Conservation (phyloP, 1,140 invertebrate genomes). For the Cyrtorhinus lividipennis region DNA sequence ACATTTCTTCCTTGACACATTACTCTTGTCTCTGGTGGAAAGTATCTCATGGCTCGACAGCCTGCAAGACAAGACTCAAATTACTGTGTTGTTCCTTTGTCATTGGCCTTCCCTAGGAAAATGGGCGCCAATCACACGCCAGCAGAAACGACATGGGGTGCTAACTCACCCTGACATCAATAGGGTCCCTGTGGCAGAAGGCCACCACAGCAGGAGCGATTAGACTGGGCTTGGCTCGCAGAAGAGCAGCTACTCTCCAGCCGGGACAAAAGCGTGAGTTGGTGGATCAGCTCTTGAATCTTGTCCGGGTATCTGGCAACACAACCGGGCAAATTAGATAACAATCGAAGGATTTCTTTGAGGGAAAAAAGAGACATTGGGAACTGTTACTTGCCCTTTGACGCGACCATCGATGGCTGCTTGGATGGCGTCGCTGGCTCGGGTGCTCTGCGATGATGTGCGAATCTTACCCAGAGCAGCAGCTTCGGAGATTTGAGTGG, state of each 20-base stretch:
- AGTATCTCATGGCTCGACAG: constrained; percentile 61
- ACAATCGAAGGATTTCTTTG: no score
- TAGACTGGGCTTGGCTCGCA: constrained; percentile 59
- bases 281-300: constrained; percentile 52
- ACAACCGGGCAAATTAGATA: no score
- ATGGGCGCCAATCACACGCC: no score
- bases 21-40: constrained; percentile 62
- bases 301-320: constrained; percentile 55
- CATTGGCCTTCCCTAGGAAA: no score
- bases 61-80: no score
- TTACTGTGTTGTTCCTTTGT: no score
- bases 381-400: constrained; percentile 34
- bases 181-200: constrained; percentile 71
- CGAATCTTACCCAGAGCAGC: constrained; percentile 22
- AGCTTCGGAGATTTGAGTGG: constrained; percentile 14
- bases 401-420: constrained; percentile 37
- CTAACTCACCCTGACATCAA: constrained; percentile 41
- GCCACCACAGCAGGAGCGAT: constrained; percentile 64
- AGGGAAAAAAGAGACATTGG: no score
- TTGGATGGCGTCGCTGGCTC: constrained; percentile 49
- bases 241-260: constrained; percentile 61
- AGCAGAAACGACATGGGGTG: no score
- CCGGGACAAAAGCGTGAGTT: constrained; percentile 63
- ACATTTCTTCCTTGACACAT: constrained; percentile 32
- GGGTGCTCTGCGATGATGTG: constrained; percentile 35